phyloP scores from a whole-genome alignment of 2,888 invertebrate genomes.

The Griposia aprilina region DNA sequence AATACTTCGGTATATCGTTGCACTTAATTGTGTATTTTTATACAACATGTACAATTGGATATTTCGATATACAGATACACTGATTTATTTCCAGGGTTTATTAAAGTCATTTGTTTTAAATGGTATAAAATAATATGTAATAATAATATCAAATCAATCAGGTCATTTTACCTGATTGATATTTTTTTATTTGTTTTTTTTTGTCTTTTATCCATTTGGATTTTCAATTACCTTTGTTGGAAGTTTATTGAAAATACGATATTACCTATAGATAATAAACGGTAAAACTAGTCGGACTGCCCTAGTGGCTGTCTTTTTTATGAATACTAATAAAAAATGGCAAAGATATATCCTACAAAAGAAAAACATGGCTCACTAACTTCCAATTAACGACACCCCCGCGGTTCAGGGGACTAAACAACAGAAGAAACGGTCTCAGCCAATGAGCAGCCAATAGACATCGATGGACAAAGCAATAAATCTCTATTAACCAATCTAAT shows the following conservation, averaged over 20 bases:
- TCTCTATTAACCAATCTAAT: conserved; percentile 58
- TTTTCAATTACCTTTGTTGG: too few relatives aligned
- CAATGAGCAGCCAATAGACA: conserved; percentile 34
- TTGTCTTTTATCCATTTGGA: neutral
- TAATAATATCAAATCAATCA: too few relatives aligned
- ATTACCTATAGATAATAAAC: neutral
- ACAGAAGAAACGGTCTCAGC: conserved; percentile 26
- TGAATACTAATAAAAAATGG: neutral
- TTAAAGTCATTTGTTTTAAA: neutral
- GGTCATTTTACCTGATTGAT: too few relatives aligned
- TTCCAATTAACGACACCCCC: conserved; percentile 37
- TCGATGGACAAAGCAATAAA: conserved; percentile 46
- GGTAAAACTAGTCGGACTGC: neutral
- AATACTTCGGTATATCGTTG: neutral
- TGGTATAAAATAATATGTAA: too few relatives aligned
- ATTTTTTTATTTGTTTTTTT: too few relatives aligned
- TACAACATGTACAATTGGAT: too few relatives aligned
- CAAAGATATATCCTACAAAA: neutral
- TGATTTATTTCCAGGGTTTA: neutral
- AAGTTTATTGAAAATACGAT: neutral
- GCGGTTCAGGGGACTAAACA: conserved; percentile 22
- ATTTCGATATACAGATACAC: too few relatives aligned
- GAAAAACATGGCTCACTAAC: conserved; percentile 16
- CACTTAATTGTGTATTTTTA: too few relatives aligned
- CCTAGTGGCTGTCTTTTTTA: neutral